Base-by-base conservation (phyloP, 2,888 invertebrate species). In the Lepidocyrtinus sp. region DNA sequence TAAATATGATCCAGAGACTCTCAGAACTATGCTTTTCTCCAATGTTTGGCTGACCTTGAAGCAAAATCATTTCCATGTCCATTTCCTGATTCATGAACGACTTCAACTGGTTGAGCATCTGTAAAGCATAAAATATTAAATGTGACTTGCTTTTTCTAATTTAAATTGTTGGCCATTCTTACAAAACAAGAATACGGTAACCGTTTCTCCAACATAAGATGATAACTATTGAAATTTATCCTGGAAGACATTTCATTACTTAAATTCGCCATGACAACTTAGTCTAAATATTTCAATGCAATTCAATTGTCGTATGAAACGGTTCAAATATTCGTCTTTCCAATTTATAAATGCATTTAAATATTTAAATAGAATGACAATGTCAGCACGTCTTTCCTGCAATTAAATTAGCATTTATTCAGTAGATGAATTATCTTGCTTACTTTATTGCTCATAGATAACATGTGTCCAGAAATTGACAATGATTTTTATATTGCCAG, bases 171-270 rank as follows among this genome's bases (percentile, higher is more conserved):
- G n/a, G n/a, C n/a, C n/a, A n/a, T n/a, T 50, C 75, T 62, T 59
- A 75, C 75, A 22, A 36, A 69, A 36, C 75, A 69, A 12, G 75
- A 76, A n/a, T 22, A 21, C 2, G 75, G 75, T 9, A 76, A 17
- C 3, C 75, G 69, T 1, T 19, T 24, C 19, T 76, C 26, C 61
- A 76, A 64, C 9, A 76, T 27, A 1, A 63, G 75, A 45, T 7
- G 50, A n/a, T n/a, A 12, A 2, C 50, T 50, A n/a, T 50, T 17
- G n/a, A n/a, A n/a, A n/a, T n/a, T n/a, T n/a, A n/a, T n/a, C n/a
- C n/a, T n/a, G n/a, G n/a, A n/a, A n/a, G 36, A 36, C 36, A 7
- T 12, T 36, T 12, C 36, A 36, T 36, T 12, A 36, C 12, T 36
- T 7, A 36, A 5, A 5, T 5, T 36, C 12, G 36, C 5, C 36